Conservation (phyloP, 2,113 vertebrate genomes). For the Gymnocephalus cernua region DNA sequence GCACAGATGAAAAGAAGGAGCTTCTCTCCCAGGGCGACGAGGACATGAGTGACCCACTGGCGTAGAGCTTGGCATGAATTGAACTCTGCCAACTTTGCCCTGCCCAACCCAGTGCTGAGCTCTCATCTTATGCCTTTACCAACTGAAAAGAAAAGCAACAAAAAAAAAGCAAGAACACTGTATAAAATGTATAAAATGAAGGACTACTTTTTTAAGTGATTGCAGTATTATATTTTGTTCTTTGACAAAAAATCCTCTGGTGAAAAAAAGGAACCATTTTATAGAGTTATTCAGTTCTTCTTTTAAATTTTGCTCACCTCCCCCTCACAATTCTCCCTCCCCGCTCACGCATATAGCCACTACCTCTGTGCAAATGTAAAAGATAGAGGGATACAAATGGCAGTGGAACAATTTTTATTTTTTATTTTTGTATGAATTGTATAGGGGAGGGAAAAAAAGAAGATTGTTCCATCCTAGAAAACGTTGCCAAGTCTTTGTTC, state of each 20-base stretch:
- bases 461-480: slow-evolving; percentile 73
- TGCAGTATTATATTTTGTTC: slow-evolving; percentile 97
- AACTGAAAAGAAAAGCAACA: slow-evolving; percentile 81
- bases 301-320: slow-evolving; percentile 78
- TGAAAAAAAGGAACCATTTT: slow-evolving; percentile 83
- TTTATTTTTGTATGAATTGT: slow-evolving; percentile 86
- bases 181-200: slow-evolving; percentile 99
- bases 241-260: slow-evolving; percentile 79
- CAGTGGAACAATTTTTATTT: slow-evolving; percentile 80
- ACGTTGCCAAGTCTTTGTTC: slow-evolving; percentile 70
- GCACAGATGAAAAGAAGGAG: slow-evolving; percentile 97
- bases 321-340: slow-evolving; percentile 64
- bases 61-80: slow-evolving; percentile 81
- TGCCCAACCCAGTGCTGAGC: slow-evolving; percentile 58
- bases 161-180: slow-evolving; percentile 84
- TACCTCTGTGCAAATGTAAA: slow-evolving; percentile 87
- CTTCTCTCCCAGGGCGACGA: slow-evolving; percentile 93
- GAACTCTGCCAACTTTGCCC: slow-evolving; percentile 58
- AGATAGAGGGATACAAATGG: slow-evolving; percentile 76
- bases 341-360: slow-evolving; percentile 80
- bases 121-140: slow-evolving; percentile 82
- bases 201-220: slow-evolving; percentile 99
- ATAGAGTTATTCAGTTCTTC: slow-evolving; percentile 83
- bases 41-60: slow-evolving; percentile 93
- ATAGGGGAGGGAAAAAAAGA: slow-evolving; percentile 63